phyloP scores from a whole-genome alignment of 2,888 invertebrate genomes.

The Therioaphis trifolii region DNA sequence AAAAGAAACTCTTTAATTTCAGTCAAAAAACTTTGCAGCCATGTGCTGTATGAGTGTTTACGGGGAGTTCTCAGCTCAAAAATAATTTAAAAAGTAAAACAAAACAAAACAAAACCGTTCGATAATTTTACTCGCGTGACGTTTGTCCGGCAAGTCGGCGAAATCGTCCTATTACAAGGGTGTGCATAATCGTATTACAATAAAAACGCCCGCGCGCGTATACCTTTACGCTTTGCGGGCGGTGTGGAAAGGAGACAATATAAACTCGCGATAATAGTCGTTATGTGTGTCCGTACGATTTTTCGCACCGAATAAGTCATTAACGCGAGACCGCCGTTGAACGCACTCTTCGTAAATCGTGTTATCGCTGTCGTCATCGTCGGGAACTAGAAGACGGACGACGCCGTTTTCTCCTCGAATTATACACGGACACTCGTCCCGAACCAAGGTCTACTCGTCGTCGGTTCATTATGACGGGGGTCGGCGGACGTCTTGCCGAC shows the following conservation, averaged over 20 bases:
- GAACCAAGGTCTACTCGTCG: conserved; percentile 36
- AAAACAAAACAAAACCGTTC: too few relatives aligned
- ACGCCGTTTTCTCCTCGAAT: conserved; percentile 11
- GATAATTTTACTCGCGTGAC: too few relatives aligned
- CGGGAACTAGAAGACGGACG: not conserved
- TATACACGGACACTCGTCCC: conserved; percentile 47
- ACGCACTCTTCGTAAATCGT: not conserved
- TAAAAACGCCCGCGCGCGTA: not conserved
- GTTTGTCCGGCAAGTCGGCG: not conserved
- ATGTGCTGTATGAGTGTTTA: too few relatives aligned
- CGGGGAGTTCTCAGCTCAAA: too few relatives aligned
- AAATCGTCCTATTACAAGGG: not conserved
- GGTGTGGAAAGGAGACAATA: not conserved
- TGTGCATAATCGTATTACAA: not conserved
- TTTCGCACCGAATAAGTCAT: not conserved
- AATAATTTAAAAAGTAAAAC: not conserved
- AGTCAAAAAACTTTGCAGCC: too few relatives aligned
- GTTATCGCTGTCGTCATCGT: not conserved
- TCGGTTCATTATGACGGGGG: conserved; percentile 45
- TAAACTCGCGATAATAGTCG: not conserved
- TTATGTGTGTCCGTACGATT: not conserved
- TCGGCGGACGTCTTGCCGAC: conserved; percentile 30
- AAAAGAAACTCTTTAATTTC: too few relatives aligned
- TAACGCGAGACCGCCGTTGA: not conserved
- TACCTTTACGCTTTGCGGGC: not conserved